These are phyloP conservation scores for Thalassophryne amazonica DNA, from an alignment of 2,797 vertebrate species.

Conservation along the genomic window DNA sequence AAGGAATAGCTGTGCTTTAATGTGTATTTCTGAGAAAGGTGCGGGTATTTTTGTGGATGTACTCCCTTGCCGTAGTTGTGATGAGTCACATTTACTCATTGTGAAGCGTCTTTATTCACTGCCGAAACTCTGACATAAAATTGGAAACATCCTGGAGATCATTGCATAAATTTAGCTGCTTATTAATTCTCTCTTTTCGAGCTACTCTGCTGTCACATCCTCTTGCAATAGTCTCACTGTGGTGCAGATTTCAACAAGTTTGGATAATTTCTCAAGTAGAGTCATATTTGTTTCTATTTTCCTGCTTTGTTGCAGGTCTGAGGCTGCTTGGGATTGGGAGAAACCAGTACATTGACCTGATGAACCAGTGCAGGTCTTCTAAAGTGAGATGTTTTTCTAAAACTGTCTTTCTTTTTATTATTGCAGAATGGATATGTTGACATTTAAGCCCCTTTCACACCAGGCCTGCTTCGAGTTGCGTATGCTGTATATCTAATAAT, in stretches of 20 bases:
- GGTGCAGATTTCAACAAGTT: slow-evolving; percentile 3
- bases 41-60: slow-evolving; percentile 9
- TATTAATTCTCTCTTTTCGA: slow-evolving; percentile 8
- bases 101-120: neutral
- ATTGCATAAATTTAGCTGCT: slow-evolving; percentile 10
- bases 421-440: too few species aligned
- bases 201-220: slow-evolving; percentile 5
- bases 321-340: slow-evolving; percentile 97
- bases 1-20: neutral
- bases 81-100: slow-evolving; percentile 28
- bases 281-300: neutral
- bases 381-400: slow-evolving; percentile 84
- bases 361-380: slow-evolving; percentile 99
- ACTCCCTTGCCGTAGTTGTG: slow-evolving; percentile 3
- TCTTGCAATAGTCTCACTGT: slow-evolving; percentile 3
- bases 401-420: neutral
- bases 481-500: too few species aligned
- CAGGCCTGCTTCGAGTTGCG: too few species aligned
- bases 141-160: slow-evolving; percentile 26
- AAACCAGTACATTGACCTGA: slow-evolving; percentile 98
- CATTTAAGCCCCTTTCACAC: too few species aligned
- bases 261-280: neutral
- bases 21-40: neutral
- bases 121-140: slow-evolving; percentile 21
- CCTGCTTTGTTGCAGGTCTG: slow-evolving; percentile 78